A percentile compares a stretch with the other conserved stretches of the same genome.
These are phyloP conservation scores for Brachionus manjavacas DNA, from an alignment of 1,140 invertebrate genomes.

Conservation along the genomic window DNA sequence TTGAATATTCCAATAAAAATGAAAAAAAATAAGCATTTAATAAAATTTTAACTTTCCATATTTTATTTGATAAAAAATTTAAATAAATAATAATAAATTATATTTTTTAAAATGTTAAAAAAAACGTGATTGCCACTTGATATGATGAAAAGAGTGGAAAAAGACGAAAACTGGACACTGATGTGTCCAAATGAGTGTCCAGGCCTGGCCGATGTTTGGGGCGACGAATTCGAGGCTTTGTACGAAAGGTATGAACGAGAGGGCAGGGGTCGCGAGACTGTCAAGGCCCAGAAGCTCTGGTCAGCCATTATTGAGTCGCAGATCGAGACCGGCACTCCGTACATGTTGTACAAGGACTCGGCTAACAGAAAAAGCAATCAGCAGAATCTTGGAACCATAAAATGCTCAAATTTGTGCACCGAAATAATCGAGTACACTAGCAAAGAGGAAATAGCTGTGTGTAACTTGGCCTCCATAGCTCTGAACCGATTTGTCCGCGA, in stretches of 20 bases:
- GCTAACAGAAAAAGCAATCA: constrained; percentile 97
- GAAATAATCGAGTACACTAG: constrained; percentile 89
- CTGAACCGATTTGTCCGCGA: constrained; percentile 85
- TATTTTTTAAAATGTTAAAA: too few species aligned
- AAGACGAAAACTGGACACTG: constrained; percentile 79
- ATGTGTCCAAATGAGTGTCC: constrained; percentile 95
- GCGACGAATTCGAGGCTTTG: constrained; percentile 84
- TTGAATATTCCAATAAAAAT: too few species aligned
- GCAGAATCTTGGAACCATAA: constrained; percentile 95
- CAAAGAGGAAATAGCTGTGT: constrained; percentile 88
- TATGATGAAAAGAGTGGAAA: constrained; percentile 78
- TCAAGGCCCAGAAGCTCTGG: constrained; percentile 85
- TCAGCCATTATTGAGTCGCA: constrained; percentile 88
- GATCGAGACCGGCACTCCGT: constrained; percentile 95
- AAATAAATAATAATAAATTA: too few species aligned
- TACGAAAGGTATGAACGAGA: constrained; percentile 82
- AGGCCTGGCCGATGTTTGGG: constrained; percentile 83
- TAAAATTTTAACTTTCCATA: too few species aligned
- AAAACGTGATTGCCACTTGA: too few species aligned
- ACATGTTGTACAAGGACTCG: constrained; percentile 93
- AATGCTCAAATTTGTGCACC: constrained; percentile 94
- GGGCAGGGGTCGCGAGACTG: constrained; percentile 68
- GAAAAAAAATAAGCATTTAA: too few species aligned
- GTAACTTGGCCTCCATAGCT: constrained; percentile 96
- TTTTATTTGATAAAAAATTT: too few species aligned